Conservation (phyloP, 2,113 vertebrate species). For the Motacilla tschutschensis region DNA sequence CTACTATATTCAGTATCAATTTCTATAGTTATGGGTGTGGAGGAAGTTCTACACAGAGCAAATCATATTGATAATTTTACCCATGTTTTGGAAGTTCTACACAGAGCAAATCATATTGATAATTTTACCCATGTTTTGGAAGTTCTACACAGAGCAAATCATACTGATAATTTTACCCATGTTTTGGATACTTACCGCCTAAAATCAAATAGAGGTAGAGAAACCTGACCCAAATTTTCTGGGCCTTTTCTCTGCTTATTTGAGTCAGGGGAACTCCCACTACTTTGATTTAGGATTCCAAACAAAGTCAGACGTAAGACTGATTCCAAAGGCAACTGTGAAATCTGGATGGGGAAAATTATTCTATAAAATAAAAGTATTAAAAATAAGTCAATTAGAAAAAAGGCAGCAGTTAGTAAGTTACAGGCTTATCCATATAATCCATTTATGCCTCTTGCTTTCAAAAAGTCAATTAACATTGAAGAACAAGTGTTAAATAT, state of each 20-base stretch:
- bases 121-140: not conserved
- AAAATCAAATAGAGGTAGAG: slow-evolving; percentile 93
- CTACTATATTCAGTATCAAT: not conserved
- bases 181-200: slow-evolving; percentile 77
- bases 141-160: not conserved
- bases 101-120: not conserved
- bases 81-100: not conserved
- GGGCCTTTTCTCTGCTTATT: slow-evolving; percentile 93
- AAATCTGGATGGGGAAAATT: slow-evolving; percentile 92
- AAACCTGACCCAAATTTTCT: slow-evolving; percentile 90
- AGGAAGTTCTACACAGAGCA: not conserved
- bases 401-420: slow-evolving; percentile 15
- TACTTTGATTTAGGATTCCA: slow-evolving; percentile 89
- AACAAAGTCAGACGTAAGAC: slow-evolving; percentile 87
- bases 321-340: slow-evolving; percentile 92
- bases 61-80: not conserved
- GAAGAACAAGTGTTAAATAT: not conserved
- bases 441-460: not conserved
- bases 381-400: slow-evolving; percentile 23
- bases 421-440: not conserved
- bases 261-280: slow-evolving; percentile 89
- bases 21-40: not conserved
- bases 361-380: slow-evolving; percentile 77
- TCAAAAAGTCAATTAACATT: not conserved
- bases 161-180: not conserved